A percentile compares a stretch with the other conserved stretches of the same genome.
Conservation (phyloP, 1,140 invertebrate genomes). For the Drosophila mojavensis region DNA sequence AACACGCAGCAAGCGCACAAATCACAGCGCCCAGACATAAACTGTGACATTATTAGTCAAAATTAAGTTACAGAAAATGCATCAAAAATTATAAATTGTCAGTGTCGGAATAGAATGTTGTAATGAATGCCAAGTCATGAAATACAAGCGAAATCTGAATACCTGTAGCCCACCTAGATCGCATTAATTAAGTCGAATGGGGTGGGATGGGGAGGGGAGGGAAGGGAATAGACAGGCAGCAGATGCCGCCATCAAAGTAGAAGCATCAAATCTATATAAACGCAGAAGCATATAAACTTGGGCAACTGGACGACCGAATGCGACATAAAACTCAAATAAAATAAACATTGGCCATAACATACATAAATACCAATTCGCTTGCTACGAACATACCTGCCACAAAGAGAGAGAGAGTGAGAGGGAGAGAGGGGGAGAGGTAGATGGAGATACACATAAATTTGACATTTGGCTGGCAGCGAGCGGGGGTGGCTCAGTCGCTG, state of each 20-base stretch:
- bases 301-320: conserved; percentile 38
- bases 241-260: conserved; percentile 39
- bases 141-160: conserved; percentile 39
- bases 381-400: conserved; percentile 8
- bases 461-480: conserved; percentile 42
- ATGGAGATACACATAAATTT: conserved; percentile 71
- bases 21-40: conserved; percentile 58
- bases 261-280: conserved; percentile 45
- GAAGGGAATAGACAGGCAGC: neutral
- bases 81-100: conserved; percentile 71
- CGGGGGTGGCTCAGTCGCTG: neutral
- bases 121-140: conserved; percentile 58
- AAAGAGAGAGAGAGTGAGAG: neutral
- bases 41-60: conserved; percentile 68
- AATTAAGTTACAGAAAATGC: conserved; percentile 43
- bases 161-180: conserved; percentile 40
- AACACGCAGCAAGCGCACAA: conserved; percentile 64
- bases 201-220: neutral
- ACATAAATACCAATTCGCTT: conserved; percentile 67
- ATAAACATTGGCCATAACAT: conserved; percentile 77
- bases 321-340: conserved; percentile 78
- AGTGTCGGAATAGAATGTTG: conserved; percentile 65
- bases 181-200: conserved; percentile 63
- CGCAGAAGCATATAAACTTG: conserved; percentile 34
- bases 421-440: conserved; percentile 2